These are phyloP conservation scores for Lithodes maja DNA, from an alignment of 2,888 invertebrate species.

Conservation along the genomic window DNA sequence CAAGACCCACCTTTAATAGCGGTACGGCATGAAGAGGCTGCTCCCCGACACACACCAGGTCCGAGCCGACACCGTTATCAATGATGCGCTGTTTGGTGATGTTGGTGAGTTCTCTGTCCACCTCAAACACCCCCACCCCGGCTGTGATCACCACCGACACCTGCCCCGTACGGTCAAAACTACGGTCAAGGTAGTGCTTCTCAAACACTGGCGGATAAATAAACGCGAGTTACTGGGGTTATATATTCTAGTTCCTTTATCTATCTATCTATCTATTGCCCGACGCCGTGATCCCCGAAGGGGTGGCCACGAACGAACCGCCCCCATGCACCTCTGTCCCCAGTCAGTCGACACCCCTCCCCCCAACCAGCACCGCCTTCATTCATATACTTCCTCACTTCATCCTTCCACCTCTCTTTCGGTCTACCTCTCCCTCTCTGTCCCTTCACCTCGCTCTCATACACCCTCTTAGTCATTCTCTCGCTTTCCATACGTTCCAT, in stretches of 20 bases:
- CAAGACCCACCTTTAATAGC: constrained; percentile 82
- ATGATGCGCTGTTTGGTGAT: constrained; percentile 99
- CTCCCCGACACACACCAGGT: constrained; percentile 98
- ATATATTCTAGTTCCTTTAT: not conserved
- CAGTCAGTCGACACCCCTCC: no score
- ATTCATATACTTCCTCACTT: no score
- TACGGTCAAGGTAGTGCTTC: constrained; percentile 96
- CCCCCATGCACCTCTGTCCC: no score
- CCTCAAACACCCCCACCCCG: constrained; percentile 98
- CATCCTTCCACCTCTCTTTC: no score
- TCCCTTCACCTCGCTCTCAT: no score
- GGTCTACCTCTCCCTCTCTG: no score
- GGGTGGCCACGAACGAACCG: no score
- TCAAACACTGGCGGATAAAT: constrained; percentile 85
- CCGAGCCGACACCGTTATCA: constrained; percentile 98
- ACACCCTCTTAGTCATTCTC: no score
- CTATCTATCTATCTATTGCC: no score
- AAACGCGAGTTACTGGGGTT: not conserved
- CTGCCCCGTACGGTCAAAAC: constrained; percentile 98
- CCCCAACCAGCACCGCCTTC: no score
- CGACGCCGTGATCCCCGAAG: no score
- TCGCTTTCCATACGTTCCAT: no score
- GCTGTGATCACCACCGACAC: constrained; percentile 98
- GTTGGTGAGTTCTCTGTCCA: constrained; percentile 96
- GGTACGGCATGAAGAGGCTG: constrained; percentile 99